A percentile compares a stretch with the other conserved stretches of the same genome.
phyloP scores from a whole-genome alignment of 2,888 invertebrate species.

The Uloborus plumipes region DNA sequence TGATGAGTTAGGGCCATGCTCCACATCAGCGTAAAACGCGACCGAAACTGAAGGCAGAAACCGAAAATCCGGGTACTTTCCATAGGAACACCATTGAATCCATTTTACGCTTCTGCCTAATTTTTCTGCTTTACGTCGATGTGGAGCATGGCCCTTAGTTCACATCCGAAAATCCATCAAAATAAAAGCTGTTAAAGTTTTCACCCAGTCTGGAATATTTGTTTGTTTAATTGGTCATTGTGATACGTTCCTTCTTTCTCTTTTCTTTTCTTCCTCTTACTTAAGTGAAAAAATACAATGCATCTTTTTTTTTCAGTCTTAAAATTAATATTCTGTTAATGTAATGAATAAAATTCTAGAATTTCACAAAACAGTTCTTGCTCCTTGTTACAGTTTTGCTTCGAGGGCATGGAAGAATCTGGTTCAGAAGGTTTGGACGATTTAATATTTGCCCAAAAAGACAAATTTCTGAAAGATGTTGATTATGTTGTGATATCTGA shows the following conservation, averaged over 20 bases:
- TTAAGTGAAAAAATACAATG: not conserved
- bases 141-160: too few relatives aligned
- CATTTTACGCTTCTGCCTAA: too few relatives aligned
- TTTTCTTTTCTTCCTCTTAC: not conserved
- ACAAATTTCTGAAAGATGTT: conserved; percentile 83
- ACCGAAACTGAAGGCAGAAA: too few relatives aligned
- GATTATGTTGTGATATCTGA: conserved; percentile 98
- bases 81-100: too few relatives aligned
- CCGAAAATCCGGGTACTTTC: too few relatives aligned
- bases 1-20: too few relatives aligned
- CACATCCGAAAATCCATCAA: too few relatives aligned
- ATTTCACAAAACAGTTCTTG: not conserved
- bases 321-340: not conserved
- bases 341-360: not conserved
- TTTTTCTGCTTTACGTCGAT: too few relatives aligned
- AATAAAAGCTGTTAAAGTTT: too few relatives aligned
- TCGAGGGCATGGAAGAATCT: conserved; percentile 99
- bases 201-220: too few relatives aligned
- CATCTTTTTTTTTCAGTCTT: not conserved
- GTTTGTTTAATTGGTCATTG: too few relatives aligned
- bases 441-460: conserved; percentile 79
- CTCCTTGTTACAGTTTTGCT: conserved; percentile 79
- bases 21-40: too few relatives aligned
- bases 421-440: conserved; percentile 96
- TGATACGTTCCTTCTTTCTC: not conserved